Evolutionary conservation across 1,140 invertebrate species (phyloP).

Genomic region (Probaryconus sp.): DNA sequence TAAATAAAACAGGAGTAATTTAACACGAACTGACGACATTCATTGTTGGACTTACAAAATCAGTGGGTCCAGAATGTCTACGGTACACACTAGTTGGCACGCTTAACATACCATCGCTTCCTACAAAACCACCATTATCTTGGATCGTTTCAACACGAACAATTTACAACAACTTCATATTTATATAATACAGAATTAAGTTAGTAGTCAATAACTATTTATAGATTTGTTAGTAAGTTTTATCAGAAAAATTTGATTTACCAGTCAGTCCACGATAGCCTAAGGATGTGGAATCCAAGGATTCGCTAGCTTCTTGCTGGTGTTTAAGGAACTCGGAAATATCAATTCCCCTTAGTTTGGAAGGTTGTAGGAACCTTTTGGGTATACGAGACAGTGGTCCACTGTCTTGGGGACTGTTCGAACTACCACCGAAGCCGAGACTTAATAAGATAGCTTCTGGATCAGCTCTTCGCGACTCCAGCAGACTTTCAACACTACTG

Average conservation of each 20-base stretch:
- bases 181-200: constrained; percentile 6
- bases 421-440: constrained; percentile 81
- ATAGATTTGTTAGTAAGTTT: too few relatives aligned
- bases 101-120: constrained; percentile 73
- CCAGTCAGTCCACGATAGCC: constrained; percentile 82
- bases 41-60: constrained; percentile 74
- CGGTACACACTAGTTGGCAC: constrained; percentile 69
- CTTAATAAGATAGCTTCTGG: constrained; percentile 86
- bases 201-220: too few relatives aligned
- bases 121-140: constrained; percentile 71
- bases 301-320: constrained; percentile 80
- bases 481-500: constrained; percentile 85
- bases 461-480: constrained; percentile 85
- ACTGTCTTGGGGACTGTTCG: constrained; percentile 66
- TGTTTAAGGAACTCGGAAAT: constrained; percentile 81
- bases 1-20: constrained; percentile 21
- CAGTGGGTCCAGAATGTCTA: constrained; percentile 75
- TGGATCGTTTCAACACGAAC: constrained; percentile 37
- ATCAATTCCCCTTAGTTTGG: constrained; percentile 81
- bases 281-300: constrained; percentile 81
- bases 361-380: constrained; percentile 82
- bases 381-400: constrained; percentile 84
- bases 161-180: constrained; percentile 26
- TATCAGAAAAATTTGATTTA: constrained; percentile 61
- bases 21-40: constrained; percentile 59